A percentile compares a stretch with the other conserved stretches of the same genome.
Conservation (phyloP, 2,113 vertebrate species). For the Paracanthobrama guichenoti region DNA sequence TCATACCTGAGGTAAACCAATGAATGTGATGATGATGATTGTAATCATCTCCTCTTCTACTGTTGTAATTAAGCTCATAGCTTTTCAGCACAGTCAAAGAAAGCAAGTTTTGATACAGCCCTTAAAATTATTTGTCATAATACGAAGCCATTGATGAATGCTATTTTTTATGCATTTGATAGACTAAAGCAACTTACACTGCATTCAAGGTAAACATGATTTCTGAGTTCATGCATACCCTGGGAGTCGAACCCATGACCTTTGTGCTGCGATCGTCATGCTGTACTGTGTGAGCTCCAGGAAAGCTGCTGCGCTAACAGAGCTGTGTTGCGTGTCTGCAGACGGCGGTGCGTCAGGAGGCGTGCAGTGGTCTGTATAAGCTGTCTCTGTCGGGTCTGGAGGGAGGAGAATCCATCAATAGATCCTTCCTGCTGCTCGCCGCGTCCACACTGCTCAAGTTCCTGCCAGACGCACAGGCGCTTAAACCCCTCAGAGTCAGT, state of each 20-base stretch:
- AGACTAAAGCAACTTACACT: background rate
- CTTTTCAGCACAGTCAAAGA: background rate
- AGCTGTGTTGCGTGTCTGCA: conserved; percentile 56
- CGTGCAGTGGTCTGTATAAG: conserved; percentile 96
- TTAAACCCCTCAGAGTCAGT: conserved; percentile 89
- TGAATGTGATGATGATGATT: background rate
- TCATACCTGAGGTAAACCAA: conserved; percentile 89
- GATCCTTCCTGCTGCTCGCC: conserved; percentile 94
- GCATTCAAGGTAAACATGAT: background rate
- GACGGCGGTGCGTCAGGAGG: conserved; percentile 96
- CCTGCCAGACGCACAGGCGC: conserved; percentile 94
- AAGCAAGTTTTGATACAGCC: too few relatives aligned
- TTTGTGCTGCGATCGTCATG: background rate
- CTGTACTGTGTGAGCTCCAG: background rate
- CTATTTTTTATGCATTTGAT: background rate
- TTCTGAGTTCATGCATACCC: background rate
- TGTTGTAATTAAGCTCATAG: background rate
- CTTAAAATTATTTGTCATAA: too few relatives aligned
- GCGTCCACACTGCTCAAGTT: conserved; percentile 97
- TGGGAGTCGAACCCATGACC: background rate
- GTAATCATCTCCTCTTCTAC: background rate
- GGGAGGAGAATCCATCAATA: conserved; percentile 94
- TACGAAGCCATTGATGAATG: background rate
- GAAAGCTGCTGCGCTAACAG: background rate
- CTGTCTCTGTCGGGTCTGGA: conserved; percentile 94